A percentile compares a stretch with the other conserved stretches of the same genome.
Conservation (phyloP, 2,113 vertebrate species). For the Tamias sibiricus region DNA sequence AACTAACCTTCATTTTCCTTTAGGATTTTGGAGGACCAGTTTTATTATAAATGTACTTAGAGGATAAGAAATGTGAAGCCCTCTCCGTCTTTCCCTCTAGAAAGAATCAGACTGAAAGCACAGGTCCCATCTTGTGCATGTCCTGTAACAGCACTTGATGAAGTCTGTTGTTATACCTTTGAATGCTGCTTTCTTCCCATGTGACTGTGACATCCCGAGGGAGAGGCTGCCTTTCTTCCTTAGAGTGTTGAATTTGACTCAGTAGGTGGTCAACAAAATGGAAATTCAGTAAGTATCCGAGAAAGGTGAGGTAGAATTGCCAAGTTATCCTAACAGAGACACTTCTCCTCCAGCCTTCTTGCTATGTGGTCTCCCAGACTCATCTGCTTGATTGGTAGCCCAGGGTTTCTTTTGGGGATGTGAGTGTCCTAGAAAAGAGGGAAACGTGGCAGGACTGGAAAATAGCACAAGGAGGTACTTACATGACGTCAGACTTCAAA, state of each 20-base stretch:
- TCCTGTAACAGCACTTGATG: neutral
- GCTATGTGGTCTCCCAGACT: neutral
- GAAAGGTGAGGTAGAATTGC: neutral
- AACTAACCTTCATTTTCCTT: neutral
- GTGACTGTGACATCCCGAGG: neutral
- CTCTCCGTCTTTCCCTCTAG: neutral
- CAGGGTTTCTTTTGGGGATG: neutral
- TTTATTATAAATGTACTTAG: neutral
- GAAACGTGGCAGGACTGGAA: neutral
- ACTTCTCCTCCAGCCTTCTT: neutral
- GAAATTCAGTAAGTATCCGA: neutral
- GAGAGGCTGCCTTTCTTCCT: neutral
- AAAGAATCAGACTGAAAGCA: neutral
- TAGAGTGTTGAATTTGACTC: neutral
- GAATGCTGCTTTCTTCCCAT: neutral
- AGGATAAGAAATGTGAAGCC: neutral
- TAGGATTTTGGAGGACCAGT: neutral
- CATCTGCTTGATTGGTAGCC: neutral
- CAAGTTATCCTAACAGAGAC: neutral
- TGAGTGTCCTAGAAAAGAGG: neutral
- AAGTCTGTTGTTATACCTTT: neutral
- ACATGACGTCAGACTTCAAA: neutral
- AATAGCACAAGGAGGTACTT: neutral
- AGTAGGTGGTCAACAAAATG: neutral
- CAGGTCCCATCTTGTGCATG: fast-evolving